Percentiles rank a stretch among this genome's conserved stretches.
phyloP scores from a whole-genome alignment of 2,797 vertebrate genomes.

The Ambastaia sidthimunki region DNA sequence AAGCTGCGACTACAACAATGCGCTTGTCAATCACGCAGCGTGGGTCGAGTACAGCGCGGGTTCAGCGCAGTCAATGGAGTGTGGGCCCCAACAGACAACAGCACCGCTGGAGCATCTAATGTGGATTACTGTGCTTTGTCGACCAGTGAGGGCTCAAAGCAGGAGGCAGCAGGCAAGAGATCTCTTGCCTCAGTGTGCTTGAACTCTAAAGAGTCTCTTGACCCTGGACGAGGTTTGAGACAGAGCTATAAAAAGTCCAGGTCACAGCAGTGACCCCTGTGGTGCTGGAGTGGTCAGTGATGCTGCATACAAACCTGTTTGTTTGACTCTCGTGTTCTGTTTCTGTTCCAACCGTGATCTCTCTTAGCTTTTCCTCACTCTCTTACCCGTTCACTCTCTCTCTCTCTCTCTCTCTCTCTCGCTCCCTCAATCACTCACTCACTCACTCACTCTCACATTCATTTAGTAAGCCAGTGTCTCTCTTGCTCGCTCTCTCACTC shows the following conservation, averaged over 20 bases:
- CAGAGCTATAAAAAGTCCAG: slow-evolving; percentile 24
- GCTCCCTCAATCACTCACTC: too few species aligned
- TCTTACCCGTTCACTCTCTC: not conserved
- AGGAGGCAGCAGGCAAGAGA: slow-evolving; percentile 62
- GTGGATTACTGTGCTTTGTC: slow-evolving; percentile 76
- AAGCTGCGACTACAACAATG: slow-evolving; percentile 69
- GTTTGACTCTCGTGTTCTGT: slow-evolving; percentile 24
- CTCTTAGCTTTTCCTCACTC: not conserved
- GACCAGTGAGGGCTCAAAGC: slow-evolving; percentile 64
- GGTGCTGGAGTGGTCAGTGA: slow-evolving; percentile 19
- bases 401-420: too few species aligned
- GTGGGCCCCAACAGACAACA: slow-evolving; percentile 52
- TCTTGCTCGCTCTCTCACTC: too few species aligned
- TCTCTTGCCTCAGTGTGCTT: slow-evolving; percentile 59
- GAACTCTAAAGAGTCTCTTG: slow-evolving; percentile 62
- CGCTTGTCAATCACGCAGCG: slow-evolving; percentile 74
- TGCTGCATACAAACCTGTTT: slow-evolving; percentile 4
- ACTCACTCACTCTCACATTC: too few species aligned
- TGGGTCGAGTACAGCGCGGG: slow-evolving; percentile 63
- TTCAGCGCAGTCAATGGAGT: slow-evolving; percentile 73
- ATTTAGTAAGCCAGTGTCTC: too few species aligned
- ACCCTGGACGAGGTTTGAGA: slow-evolving; percentile 37
- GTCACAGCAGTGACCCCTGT: slow-evolving; percentile 29
- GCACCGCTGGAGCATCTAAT: slow-evolving; percentile 73
- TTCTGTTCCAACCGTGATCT: not conserved